Conservation (phyloP, 2,888 invertebrate species). For the Danaus chrysippus region DNA sequence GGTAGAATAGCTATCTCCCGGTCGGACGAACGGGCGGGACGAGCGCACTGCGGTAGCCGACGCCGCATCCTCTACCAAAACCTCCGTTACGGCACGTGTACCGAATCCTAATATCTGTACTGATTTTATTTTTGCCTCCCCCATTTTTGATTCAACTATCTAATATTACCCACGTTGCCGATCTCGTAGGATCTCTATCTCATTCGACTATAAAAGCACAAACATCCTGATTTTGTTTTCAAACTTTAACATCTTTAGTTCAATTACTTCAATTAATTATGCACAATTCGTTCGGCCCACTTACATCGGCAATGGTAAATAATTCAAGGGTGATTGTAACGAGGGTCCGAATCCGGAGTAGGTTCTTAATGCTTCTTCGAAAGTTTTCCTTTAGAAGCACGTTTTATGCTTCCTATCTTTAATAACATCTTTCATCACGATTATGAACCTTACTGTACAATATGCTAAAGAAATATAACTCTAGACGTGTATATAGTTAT, state of each 20-base stretch:
- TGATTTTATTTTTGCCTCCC: conserved; percentile 72
- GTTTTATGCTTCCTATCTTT: conserved; percentile 38
- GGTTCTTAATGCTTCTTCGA: conserved; percentile 64
- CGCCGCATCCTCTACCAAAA: conserved; percentile 59
- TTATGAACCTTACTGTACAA: background rate
- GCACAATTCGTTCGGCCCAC: conserved; percentile 70
- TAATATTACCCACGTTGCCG: conserved; percentile 53
- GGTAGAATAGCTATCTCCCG: conserved; percentile 59
- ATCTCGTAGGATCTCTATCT: conserved; percentile 24
- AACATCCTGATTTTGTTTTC: conserved; percentile 11
- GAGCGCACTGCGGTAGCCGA: conserved; percentile 68
- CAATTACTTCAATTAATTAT: conserved; percentile 53
- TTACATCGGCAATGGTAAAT: conserved; percentile 67
- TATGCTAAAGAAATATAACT: no score
- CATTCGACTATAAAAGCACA: conserved; percentile 20
- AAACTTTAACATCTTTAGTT: conserved; percentile 16
- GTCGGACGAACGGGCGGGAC: conserved; percentile 50
- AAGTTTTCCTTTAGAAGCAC: conserved; percentile 52
- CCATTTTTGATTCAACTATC: conserved; percentile 70
- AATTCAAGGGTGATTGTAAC: conserved; percentile 73
- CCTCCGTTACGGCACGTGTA: conserved; percentile 70
- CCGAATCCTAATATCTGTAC: conserved; percentile 71
- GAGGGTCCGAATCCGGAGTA: conserved; percentile 55
- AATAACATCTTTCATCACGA: conserved; percentile 29
- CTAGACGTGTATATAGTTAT: no score